Evolutionary conservation across 1,140 invertebrate species (phyloP), one percentile per base, ranked within the genome.

Genomic region (Venustaconcha ellipsiformis): DNA sequence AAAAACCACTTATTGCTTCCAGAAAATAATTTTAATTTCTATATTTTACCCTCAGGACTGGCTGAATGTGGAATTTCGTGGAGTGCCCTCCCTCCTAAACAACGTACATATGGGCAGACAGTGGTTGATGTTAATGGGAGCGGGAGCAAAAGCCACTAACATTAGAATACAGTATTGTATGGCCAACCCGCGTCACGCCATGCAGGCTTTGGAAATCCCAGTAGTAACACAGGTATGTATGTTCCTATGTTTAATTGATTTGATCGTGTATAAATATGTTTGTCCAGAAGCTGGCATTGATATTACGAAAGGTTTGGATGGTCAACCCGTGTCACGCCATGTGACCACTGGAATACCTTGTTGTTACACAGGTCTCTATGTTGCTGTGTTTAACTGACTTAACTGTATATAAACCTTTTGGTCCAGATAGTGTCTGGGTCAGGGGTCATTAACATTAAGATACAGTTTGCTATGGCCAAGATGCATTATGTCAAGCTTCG

Each of bases 61-160:
- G 83, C 67, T 84, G 58, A 80, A 84, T 26, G 71, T 76, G 20
- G 80, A 85, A 67, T 82, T 83, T 58, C 70, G 67, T 30, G 74
- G 78, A 2, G 58, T 83, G 12, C 15, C 79, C 0, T 72, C 76
- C 2, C 57, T 82, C 0, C 72, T 78, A 60, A 69, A 76, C 26
- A 75, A 83, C 56, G 55, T 82, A 13, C 60, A 72, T 26, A 60
- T 83, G 20, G 84, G 80, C 14, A 62, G 68, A 12, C 67, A 55
- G n/a, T 87, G 86, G 86, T 75, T 87, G 20, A 71, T 59, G n/a
- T 82, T 82, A 72, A 85, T 84, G 83, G 81, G 76, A 26, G 57
- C 65, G 6, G 84, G 67, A 13, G 83, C 83, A 0, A 58, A 67
- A 14, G 76, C 79, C 20, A 62, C 69, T 56, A 70, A 71, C 8